Evolutionary conservation across 2,113 vertebrate genomes (phyloP).

Genomic region (Danio rerio): GRCz12tu NC_133187.1:22639501-22640000

Average conservation of each 20-base stretch:
- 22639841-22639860: not conserved
- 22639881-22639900: not conserved
- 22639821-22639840: not conserved
- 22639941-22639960: not conserved
- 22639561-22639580: constrained; percentile 10
- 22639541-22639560: constrained; percentile 46
- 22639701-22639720: not conserved
- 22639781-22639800: not conserved
- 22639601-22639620: not conserved
- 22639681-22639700: not conserved
- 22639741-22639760: not conserved
- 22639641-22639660: constrained; percentile 5
- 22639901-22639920: not conserved
- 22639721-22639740: constrained; percentile 10
- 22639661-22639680: constrained; percentile 3
- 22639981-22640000: constrained; percentile 22
- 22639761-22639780: not conserved
- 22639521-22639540: constrained; percentile 41
- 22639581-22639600: constrained; percentile 8
- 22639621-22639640: constrained; percentile 2
- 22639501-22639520: constrained; percentile 29
- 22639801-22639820: constrained; percentile 10
- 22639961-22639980: constrained; percentile 11
- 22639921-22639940: not conserved
- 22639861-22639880: not conserved